These are phyloP conservation scores for Ophion costatus DNA, from an alignment of 2,888 invertebrate genomes.

Conservation along the genomic window DNA sequence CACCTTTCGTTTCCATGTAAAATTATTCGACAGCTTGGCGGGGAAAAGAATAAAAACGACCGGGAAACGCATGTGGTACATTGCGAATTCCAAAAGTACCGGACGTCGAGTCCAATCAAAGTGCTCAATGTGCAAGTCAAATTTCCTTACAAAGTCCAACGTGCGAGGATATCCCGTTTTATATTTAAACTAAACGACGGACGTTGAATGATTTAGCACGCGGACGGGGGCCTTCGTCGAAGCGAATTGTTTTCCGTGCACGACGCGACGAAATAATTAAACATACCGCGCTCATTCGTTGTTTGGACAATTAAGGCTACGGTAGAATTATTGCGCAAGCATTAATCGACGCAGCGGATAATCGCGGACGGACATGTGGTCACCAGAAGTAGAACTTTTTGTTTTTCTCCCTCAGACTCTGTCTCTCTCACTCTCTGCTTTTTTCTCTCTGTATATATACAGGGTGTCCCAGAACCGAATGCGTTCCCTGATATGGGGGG, in stretches of 20 bases:
- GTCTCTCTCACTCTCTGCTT: too few relatives aligned
- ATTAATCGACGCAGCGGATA: conserved; percentile 36
- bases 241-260: conserved; percentile 36
- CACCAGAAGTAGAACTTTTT: conserved; percentile 49
- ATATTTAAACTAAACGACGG: not conserved
- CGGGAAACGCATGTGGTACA: not conserved
- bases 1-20: not conserved
- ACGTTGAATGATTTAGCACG: conserved; percentile 17
- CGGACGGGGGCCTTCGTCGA: not conserved
- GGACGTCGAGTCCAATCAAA: not conserved
- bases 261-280: conserved; percentile 46
- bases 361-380: conserved; percentile 47
- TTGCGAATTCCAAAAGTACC: not conserved
- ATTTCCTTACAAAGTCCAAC: not conserved
- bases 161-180: not conserved
- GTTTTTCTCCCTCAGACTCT: not conserved
- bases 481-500: too few relatives aligned
- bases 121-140: not conserved
- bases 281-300: conserved; percentile 55
- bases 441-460: not conserved
- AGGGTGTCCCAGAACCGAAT: too few relatives aligned
- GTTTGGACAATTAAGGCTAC: conserved; percentile 59
- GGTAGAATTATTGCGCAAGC: conserved; percentile 49
- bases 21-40: not conserved
- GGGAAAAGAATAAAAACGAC: not conserved